These are phyloP conservation scores for Apoda limacodes DNA, from an alignment of 2,888 invertebrate species.

Conservation along the genomic window DNA sequence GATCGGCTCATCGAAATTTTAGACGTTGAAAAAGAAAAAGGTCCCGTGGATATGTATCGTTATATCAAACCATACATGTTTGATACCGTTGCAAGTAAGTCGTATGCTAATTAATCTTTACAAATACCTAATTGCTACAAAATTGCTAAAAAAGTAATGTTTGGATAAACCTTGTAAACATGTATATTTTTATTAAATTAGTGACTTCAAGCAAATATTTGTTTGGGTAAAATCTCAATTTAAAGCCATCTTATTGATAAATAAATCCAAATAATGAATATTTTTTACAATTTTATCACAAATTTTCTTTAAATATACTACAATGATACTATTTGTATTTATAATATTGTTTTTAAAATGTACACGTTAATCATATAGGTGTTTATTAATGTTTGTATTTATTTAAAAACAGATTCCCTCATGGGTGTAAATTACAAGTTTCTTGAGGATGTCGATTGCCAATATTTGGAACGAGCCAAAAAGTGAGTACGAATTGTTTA, in stretches of 20 bases:
- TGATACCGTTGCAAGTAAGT: no score
- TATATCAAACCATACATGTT: slow-evolving; percentile 29
- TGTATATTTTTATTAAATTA: not conserved
- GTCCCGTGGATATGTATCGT: slow-evolving; percentile 23
- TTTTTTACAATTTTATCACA: no score
- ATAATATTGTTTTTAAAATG: not conserved
- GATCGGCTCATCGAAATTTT: slow-evolving; percentile 23
- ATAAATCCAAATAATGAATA: no score
- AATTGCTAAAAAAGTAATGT: slow-evolving; percentile 24
- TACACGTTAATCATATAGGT: not conserved
- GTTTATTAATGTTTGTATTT: slow-evolving; percentile 5
- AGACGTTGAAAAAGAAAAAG: slow-evolving; percentile 17
- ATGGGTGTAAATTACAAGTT: slow-evolving; percentile 26
- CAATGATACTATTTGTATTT: not conserved
- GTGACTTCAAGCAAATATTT: no score
- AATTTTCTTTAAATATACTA: not conserved
- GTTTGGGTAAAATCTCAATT: no score
- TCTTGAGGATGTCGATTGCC: slow-evolving; percentile 23
- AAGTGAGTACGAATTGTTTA: slow-evolving; percentile 22
- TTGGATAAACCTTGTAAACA: no score
- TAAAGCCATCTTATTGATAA: no score
- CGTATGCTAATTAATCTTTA: no score
- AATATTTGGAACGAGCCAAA: slow-evolving; percentile 24
- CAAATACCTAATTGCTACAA: slow-evolving; percentile 7
- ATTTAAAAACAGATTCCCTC: slow-evolving; percentile 24